Evolutionary conservation across 37 sponge, comb jelly and placozoan species (phyloP).

Genomic region (Eunapius fragilis): DNA sequence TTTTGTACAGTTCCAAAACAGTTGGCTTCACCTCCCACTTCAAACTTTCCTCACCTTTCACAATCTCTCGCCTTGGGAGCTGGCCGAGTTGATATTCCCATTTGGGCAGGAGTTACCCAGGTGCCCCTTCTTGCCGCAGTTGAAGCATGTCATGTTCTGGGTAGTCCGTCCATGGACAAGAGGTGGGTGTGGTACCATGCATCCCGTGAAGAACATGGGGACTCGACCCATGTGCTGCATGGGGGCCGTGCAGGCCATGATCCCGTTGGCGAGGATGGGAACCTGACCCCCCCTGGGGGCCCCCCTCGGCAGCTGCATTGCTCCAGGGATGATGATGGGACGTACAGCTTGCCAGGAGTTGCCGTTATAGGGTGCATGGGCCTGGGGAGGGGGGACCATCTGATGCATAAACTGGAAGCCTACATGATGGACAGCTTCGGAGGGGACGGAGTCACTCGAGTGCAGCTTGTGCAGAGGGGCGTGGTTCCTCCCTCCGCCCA

Average conservation of each 20-base stretch:
- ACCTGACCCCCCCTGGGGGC: background rate
- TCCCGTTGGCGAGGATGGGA: background rate
- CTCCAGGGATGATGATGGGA: background rate
- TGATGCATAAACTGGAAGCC: constrained; percentile 1
- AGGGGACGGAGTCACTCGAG: background rate
- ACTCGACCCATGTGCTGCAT: background rate
- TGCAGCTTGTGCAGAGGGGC: background rate
- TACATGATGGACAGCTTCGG: background rate
- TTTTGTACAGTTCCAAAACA: too few species aligned
- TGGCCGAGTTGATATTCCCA: constrained; percentile 36
- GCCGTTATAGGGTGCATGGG: background rate
- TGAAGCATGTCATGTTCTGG: constrained; percentile 47
- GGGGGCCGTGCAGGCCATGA: background rate
- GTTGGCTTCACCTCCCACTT: too few species aligned
- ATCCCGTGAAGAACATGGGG: background rate
- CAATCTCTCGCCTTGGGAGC: background rate
- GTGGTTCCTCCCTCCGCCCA: background rate
- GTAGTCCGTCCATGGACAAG: background rate
- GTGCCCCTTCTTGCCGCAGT: constrained; percentile 80
- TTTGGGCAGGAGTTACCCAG: constrained; percentile 44
- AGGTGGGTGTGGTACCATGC: background rate
- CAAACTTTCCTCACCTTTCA: background rate
- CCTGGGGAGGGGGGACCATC: background rate
- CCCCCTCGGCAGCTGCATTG: background rate
- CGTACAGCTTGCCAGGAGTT: background rate